These are phyloP conservation scores for Bellardia pandia DNA, from an alignment of 2,888 invertebrate genomes.

Conservation along the genomic window DNA sequence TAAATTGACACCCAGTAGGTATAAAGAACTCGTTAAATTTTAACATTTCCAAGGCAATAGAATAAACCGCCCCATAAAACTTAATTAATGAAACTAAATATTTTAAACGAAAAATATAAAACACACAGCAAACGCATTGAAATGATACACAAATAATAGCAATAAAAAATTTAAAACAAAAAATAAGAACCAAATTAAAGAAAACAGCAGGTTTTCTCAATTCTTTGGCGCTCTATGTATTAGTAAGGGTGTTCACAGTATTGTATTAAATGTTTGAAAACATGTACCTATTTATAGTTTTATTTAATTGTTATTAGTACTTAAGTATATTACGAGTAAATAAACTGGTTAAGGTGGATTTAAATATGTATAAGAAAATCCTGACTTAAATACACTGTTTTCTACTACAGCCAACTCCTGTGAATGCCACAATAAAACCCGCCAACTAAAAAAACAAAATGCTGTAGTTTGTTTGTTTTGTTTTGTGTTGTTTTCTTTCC, in stretches of 20 bases:
- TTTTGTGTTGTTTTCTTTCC: background rate
- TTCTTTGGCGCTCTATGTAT: background rate
- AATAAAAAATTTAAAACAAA: background rate
- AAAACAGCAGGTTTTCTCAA: constrained; percentile 37
- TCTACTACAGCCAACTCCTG: background rate
- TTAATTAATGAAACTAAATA: constrained; percentile 29
- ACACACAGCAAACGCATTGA: background rate
- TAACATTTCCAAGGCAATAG: background rate
- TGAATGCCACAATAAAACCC: constrained; percentile 9
- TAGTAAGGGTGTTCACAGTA: background rate
- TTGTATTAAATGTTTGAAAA: background rate
- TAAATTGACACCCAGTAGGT: too few species aligned
- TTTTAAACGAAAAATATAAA: constrained; percentile 19
- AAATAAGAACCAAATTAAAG: background rate
- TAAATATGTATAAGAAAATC: too few species aligned
- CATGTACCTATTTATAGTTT: too few species aligned
- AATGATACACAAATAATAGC: constrained; percentile 18
- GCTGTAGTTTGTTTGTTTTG: background rate
- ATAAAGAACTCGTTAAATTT: background rate
- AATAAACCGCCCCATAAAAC: background rate
- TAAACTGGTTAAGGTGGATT: too few species aligned
- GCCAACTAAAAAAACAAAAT: constrained; percentile 11
- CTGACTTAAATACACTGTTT: too few species aligned
- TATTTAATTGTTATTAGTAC: too few species aligned
- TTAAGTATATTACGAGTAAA: too few species aligned